These are phyloP conservation scores for Rosalia funebris DNA, from an alignment of 2,888 invertebrate genomes.

Conservation along the genomic window DNA sequence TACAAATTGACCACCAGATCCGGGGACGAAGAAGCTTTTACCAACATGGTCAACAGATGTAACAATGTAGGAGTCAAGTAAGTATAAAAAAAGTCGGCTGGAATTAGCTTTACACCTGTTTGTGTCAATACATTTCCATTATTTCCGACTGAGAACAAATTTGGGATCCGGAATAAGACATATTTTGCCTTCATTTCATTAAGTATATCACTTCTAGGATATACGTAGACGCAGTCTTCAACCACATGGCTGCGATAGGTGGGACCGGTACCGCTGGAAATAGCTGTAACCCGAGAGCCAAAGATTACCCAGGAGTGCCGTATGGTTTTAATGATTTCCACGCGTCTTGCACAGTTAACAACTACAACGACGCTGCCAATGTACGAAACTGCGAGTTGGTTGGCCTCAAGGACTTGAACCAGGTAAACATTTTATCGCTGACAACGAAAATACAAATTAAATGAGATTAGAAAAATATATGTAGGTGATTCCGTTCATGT, in stretches of 20 bases:
- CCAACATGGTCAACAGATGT: slow-evolving; percentile 81
- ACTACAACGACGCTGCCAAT: slow-evolving; percentile 73
- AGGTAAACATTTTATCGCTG: slow-evolving; percentile 60
- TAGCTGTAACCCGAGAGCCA: slow-evolving; percentile 63
- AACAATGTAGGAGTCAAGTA: slow-evolving; percentile 74
- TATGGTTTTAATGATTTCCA: slow-evolving; percentile 77
- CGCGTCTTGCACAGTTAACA: slow-evolving; percentile 70
- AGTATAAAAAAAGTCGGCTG: too few species aligned
- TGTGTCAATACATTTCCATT: too few species aligned
- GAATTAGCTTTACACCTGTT: too few species aligned
- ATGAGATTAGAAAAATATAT: not conserved
- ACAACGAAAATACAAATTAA: slow-evolving; percentile 13
- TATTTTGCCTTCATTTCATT: too few species aligned
- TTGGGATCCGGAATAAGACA: too few species aligned
- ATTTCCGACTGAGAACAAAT: too few species aligned
- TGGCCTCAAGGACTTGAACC: slow-evolving; percentile 81
- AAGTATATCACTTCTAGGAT: slow-evolving; percentile 74
- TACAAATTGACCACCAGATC: slow-evolving; percentile 81
- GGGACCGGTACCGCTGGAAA: slow-evolving; percentile 69
- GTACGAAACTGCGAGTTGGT: slow-evolving; percentile 65
- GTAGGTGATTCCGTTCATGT: too few species aligned
- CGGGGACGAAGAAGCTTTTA: slow-evolving; percentile 78
- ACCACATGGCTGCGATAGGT: slow-evolving; percentile 79
- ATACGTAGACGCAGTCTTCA: slow-evolving; percentile 84
- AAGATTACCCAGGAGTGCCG: slow-evolving; percentile 70